phyloP scores from a whole-genome alignment of 2,888 invertebrate species.

The Laspeyria flexula region DNA sequence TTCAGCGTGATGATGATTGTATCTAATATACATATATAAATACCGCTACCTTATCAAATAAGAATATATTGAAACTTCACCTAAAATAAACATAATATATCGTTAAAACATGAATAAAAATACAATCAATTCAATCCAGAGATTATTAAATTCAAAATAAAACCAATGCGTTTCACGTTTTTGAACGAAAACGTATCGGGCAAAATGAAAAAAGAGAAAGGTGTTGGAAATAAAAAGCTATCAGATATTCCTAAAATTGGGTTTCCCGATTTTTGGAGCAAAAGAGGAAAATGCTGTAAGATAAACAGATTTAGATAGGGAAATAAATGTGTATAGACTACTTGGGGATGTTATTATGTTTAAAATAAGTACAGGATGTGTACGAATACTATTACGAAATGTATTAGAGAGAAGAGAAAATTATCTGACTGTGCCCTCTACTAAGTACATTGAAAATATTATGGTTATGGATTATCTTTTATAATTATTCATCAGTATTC shows the following conservation, averaged over 20 bases:
- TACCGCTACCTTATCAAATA: no score
- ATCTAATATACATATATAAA: no score
- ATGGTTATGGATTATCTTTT: no score
- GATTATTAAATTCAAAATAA: not conserved
- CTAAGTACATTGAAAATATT: no score
- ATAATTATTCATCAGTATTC: no score
- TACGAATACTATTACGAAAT: slow-evolving; percentile 4
- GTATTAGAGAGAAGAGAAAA: not conserved
- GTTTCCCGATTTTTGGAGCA: slow-evolving; percentile 13
- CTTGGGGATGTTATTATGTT: slow-evolving; percentile 4
- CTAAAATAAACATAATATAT: no score
- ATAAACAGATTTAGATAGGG: slow-evolving; percentile 32
- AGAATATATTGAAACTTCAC: no score
- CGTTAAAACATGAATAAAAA: no score
- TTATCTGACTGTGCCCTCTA: no score
- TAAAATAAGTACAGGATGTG: not conserved
- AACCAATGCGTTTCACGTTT: slow-evolving; percentile 5
- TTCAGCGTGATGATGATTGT: no score
- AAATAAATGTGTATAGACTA: slow-evolving; percentile 15
- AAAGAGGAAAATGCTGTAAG: slow-evolving; percentile 16
- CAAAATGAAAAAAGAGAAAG: slow-evolving; percentile 14
- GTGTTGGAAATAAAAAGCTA: slow-evolving; percentile 18
- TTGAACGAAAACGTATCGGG: slow-evolving; percentile 7
- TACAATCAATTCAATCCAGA: no score
- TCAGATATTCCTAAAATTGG: slow-evolving; percentile 30